Conservation (phyloP, 1,140 invertebrate species). For the Drosophila littoralis region DNA sequence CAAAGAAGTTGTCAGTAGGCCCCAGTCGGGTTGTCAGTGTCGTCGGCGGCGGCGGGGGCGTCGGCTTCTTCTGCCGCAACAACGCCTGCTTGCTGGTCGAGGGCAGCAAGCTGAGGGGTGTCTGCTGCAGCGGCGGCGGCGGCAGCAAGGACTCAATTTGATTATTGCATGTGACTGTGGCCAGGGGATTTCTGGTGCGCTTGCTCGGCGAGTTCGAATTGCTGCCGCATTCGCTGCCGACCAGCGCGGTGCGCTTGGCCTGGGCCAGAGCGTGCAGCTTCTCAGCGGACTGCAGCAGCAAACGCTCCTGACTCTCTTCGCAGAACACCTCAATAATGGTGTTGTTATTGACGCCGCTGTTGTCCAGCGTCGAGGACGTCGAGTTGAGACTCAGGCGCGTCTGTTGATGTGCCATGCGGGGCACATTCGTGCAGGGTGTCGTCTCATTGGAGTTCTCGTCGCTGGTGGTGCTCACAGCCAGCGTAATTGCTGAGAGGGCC, state of each 20-base stretch:
- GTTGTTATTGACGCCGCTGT: conserved; percentile 34
- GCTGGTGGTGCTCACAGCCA: conserved; percentile 65
- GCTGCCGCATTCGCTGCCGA: conserved; percentile 39
- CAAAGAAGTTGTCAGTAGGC: conserved; percentile 61
- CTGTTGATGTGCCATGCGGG: conserved; percentile 66
- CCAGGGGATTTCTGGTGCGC: conserved; percentile 68
- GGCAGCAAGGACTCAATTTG: conserved; percentile 33
- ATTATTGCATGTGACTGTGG: conserved; percentile 63
- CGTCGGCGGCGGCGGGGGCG: neutral
- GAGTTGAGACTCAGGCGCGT: conserved; percentile 51
- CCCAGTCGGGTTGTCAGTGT: conserved; percentile 9
- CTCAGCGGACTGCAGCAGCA: conserved; percentile 39
- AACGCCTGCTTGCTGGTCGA: conserved; percentile 73
- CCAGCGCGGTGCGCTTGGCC: conserved; percentile 44
- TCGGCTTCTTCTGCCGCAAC: conserved; percentile 43
- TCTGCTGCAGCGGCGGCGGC: conserved; percentile 32
- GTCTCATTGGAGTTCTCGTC: conserved; percentile 82
- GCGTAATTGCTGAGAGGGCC: conserved; percentile 65
- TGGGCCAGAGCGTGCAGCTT: conserved; percentile 46
- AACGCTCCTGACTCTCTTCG: conserved; percentile 47
- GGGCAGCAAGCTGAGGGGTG: conserved; percentile 54
- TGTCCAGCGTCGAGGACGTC: conserved; percentile 52
- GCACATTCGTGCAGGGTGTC: conserved; percentile 63
- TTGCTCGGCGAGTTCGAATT: conserved; percentile 72
- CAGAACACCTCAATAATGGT: conserved; percentile 32